Base-by-base conservation (phyloP, 2,888 invertebrate genomes). In the Andrena hattorfiana region DNA sequence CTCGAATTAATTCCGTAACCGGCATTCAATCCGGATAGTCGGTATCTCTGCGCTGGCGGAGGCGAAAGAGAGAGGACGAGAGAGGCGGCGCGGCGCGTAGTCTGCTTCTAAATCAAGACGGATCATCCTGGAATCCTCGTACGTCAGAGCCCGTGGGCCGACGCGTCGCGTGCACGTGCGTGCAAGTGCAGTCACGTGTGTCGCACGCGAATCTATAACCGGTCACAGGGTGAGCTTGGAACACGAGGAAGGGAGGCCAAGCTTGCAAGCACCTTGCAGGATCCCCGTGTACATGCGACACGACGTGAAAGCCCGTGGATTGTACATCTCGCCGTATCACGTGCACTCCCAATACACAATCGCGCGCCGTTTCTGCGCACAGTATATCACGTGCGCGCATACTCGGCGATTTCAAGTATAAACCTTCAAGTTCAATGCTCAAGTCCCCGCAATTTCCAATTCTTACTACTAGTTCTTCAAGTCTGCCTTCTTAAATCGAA, bases 31-130 rank as follows among this genome's bases (percentile, higher is more conserved):
- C 71, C 81, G 69, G 60, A 42, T 62, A 42, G 42, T 74, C 54
- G 81, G 81, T 63, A 74, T 81, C 73, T 60, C 20, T 30, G 26
- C 64, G 63, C 42, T 1, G 8, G 1, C 56, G 23, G 56, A 1
- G 48, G 20, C 13, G 62, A 62, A 48, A 30, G 70, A 30, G 23
- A 16, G 63, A 23, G 42, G 13, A 1, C 10, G 26, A 63, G 63
- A 23, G 60, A 64, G 56, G 48, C 70, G 63, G 42, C 10, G 7
- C 54, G 42, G 63, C 62, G 63, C 51, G 60, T 60, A 81, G 54
- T 30, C 70, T 35, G 82, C 81, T 75, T 82, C 81, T 82, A 82
- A 82, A 81, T 82, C 81, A 82, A 82, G 75, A 81, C 67, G 81
- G 81, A 82, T 82, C 82, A 82, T 70, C 60, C 66, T 70, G 70